phyloP scores from a whole-genome alignment of 2,797 vertebrate species.

The Euthynnus affinis region DNA sequence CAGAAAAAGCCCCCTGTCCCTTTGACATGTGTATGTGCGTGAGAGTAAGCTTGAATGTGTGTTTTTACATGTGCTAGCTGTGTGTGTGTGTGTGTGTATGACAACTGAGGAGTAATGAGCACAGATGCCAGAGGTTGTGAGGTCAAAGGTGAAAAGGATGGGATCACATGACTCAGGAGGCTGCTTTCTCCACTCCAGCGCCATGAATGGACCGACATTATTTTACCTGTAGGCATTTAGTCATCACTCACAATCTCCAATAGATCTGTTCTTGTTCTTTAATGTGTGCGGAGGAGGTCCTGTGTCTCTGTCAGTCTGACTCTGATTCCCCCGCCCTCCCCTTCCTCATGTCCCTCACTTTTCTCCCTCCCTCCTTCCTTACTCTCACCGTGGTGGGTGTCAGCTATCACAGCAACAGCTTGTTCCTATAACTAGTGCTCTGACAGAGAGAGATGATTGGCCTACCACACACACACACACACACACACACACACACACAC shows the following conservation, averaged over 20 bases:
- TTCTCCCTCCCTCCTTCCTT: constrained; percentile 50
- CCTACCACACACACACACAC: constrained; percentile 75
- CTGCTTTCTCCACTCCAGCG: constrained; percentile 67
- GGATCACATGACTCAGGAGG: constrained; percentile 84
- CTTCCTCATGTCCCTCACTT: constrained; percentile 29
- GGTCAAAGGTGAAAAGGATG: constrained; percentile 86
- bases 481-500: constrained; percentile 39
- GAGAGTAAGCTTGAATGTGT: constrained; percentile 52
- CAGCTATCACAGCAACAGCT: constrained; percentile 89
- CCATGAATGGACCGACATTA: constrained; percentile 57
- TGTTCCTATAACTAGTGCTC: constrained; percentile 89
- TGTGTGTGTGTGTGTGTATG: constrained; percentile 70
- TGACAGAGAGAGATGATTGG: constrained; percentile 83
- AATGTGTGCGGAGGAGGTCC: constrained; percentile 35
- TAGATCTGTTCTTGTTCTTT: constrained; percentile 52
- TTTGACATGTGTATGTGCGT: constrained; percentile 67
- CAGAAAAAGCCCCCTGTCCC: constrained; percentile 52
- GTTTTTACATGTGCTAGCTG: constrained; percentile 73
- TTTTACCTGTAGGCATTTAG: constrained; percentile 47
- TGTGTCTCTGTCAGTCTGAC: constrained; percentile 42
- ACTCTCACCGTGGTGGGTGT: constrained; percentile 80
- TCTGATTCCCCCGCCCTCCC: constrained; percentile 44
- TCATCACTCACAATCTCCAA: constrained; percentile 32
- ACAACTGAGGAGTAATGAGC: constrained; percentile 89
- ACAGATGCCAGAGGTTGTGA: constrained; percentile 89